phyloP scores from a whole-genome alignment of 1,140 invertebrate genomes.

The Latrodectus geometricus region DNA sequence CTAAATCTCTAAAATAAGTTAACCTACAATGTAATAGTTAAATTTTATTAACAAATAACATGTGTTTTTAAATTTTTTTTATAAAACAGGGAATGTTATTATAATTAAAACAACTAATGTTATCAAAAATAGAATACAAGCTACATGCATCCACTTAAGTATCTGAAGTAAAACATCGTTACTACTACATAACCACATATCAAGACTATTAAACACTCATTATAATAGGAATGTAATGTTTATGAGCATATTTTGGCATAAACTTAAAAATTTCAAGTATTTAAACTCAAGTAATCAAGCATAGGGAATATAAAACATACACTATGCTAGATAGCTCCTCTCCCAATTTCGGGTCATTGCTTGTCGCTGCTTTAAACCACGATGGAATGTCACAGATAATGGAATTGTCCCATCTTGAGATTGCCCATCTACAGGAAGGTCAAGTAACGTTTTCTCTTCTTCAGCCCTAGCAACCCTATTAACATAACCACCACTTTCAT shows the following conservation, averaged over 20 bases:
- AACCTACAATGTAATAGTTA: neutral
- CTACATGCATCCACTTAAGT: constrained; percentile 43
- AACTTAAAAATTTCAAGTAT: constrained; percentile 3
- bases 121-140: constrained; percentile 42
- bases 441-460: constrained; percentile 72
- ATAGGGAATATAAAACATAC: neutral
- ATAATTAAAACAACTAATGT: neutral
- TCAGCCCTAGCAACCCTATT: constrained; percentile 47
- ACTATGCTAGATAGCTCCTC: constrained; percentile 25
- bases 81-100: neutral
- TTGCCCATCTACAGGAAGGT: constrained; percentile 72
- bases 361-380: constrained; percentile 22
- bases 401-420: constrained; percentile 75
- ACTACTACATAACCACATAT: constrained; percentile 9
- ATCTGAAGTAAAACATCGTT: constrained; percentile 38
- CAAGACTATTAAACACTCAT: constrained; percentile 23
- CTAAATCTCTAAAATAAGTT: constrained; percentile 4
- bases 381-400: constrained; percentile 69
- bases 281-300: neutral
- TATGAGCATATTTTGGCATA: constrained; percentile 60
- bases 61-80: neutral
- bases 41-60: constrained; percentile 7
- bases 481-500: constrained; percentile 77
- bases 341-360: constrained; percentile 33
- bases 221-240: constrained; percentile 56